Percentiles rank a stretch among this genome's conserved stretches.
phyloP scores from a whole-genome alignment of 1,140 invertebrate species.

The Augochlora pura region DNA sequence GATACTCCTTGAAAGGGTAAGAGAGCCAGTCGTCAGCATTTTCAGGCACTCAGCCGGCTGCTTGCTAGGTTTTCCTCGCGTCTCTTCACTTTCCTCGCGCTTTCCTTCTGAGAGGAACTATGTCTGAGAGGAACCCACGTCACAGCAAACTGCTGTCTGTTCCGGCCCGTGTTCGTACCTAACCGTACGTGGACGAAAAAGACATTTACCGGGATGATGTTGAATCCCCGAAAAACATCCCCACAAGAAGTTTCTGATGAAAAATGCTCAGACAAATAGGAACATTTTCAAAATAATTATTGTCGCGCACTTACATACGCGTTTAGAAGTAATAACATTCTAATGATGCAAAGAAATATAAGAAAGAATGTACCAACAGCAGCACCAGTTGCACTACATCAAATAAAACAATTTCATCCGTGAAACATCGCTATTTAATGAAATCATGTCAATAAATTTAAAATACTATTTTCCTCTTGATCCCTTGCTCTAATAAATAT shows the following conservation, averaged over 20 bases:
- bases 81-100: constrained; percentile 4
- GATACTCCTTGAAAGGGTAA: constrained; percentile 36
- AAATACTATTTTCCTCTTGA: no score
- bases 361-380: no score
- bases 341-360: no score
- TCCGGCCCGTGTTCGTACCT: neutral
- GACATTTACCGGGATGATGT: neutral
- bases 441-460: no score
- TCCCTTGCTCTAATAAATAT: no score
- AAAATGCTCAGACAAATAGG: no score
- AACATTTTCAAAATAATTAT: no score
- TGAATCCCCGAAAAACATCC: neutral
- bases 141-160: neutral
- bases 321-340: no score
- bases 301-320: no score
- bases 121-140: neutral
- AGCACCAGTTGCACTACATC: no score
- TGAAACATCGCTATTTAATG: no score
- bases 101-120: neutral
- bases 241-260: neutral
- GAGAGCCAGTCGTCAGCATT: constrained; percentile 50
- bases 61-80: neutral
- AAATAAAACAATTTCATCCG: no score
- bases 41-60: constrained; percentile 37
- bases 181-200: neutral